Evolutionary conservation across 1,140 invertebrate species (phyloP).

Genomic region (Cardiocondyla obscurior): DNA sequence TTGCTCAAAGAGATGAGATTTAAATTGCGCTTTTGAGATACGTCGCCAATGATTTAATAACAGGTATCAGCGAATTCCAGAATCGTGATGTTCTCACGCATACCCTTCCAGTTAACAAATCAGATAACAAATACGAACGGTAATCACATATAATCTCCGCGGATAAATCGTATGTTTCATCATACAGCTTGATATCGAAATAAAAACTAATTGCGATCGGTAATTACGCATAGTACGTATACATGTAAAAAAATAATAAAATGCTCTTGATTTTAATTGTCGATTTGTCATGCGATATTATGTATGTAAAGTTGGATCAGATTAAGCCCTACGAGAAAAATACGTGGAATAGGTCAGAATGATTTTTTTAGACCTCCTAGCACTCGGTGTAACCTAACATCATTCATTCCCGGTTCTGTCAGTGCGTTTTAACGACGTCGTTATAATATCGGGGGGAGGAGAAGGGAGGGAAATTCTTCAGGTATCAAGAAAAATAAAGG

Average conservation of each 20-base stretch:
- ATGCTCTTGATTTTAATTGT: neutral
- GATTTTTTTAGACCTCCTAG: neutral
- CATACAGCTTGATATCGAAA: neutral
- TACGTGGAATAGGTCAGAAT: neutral
- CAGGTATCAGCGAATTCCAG: conserved; percentile 33
- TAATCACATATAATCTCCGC: conserved; percentile 36
- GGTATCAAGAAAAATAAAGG: conserved; percentile 45
- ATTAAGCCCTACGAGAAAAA: conserved; percentile 17
- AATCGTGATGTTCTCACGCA: conserved; percentile 27
- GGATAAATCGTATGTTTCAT: conserved; percentile 22
- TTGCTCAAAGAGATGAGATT: conserved; percentile 46
- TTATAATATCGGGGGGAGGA: conserved; percentile 51
- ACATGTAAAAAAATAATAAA: neutral
- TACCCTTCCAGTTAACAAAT: neutral
- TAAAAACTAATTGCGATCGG: neutral
- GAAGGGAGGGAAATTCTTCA: too few relatives aligned
- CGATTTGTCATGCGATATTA: neutral
- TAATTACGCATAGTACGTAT: conserved; percentile 4
- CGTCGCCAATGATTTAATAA: conserved; percentile 47
- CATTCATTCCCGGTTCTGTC: conserved; percentile 20
- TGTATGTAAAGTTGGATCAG: neutral
- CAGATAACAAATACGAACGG: neutral
- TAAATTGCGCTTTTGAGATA: conserved; percentile 43
- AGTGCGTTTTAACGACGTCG: conserved; percentile 63
- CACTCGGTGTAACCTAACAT: neutral